Evolutionary conservation across 2,888 invertebrate species (phyloP).

Genomic region (Poecilobothrus nobilitatus): DNA sequence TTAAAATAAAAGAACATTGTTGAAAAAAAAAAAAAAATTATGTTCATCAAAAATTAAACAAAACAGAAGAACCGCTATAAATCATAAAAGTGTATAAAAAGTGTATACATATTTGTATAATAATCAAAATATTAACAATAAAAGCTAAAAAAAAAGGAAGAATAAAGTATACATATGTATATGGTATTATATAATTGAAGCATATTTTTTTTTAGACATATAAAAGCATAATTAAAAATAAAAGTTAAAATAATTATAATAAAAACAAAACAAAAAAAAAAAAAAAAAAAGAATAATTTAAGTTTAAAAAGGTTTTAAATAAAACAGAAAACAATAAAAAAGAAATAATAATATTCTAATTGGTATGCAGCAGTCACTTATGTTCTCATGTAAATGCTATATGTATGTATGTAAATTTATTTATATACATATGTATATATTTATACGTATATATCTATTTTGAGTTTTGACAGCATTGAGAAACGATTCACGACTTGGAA

Average conservation of each 20-base stretch:
- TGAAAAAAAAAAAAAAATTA: background rate
- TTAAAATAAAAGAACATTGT: too few relatives aligned
- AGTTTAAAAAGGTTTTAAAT: background rate
- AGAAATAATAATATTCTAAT: too few relatives aligned
- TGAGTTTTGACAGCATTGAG: background rate
- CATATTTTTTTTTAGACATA: background rate
- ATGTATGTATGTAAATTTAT: background rate
- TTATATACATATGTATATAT: background rate
- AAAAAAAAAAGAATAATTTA: background rate
- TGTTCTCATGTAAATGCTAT: background rate
- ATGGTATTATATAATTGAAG: background rate
- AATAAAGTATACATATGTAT: background rate
- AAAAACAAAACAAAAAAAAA: too few relatives aligned
- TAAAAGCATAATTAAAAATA: slow-evolving; percentile 1
- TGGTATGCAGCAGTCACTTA: too few relatives aligned
- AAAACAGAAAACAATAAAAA: too few relatives aligned
- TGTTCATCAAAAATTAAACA: background rate
- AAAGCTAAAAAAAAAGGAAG: background rate
- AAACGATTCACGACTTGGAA: background rate
- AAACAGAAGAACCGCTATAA: background rate
- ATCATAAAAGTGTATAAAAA: background rate
- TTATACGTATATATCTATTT: background rate
- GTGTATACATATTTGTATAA: background rate
- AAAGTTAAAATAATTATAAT: slow-evolving; percentile 1
- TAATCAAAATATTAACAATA: background rate